Evolutionary conservation across 2,797 vertebrate genomes (phyloP).

Genomic region (Chaenodraco wilsoni): DNA sequence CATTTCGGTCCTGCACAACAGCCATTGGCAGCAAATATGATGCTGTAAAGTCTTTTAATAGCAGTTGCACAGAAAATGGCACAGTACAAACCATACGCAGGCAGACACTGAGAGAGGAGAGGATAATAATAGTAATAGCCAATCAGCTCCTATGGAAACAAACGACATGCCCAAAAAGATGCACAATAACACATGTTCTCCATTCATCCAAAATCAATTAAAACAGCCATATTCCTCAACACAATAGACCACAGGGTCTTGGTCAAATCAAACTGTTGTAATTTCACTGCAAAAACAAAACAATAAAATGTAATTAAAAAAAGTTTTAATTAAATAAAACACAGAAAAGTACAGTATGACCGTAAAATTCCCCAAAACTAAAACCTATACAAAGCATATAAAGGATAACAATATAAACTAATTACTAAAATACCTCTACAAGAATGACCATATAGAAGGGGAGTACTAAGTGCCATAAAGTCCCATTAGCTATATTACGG

Average conservation of each 20-base stretch:
- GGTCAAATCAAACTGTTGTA: not conserved
- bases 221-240: not conserved
- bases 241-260: not conserved
- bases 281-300: not conserved
- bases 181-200: constrained; percentile 30
- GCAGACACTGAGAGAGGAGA: constrained; percentile 35
- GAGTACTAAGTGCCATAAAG: not conserved
- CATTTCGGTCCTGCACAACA: constrained; percentile 35
- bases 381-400: constrained; percentile 13
- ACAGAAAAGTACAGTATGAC: not conserved
- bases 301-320: not conserved
- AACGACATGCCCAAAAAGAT: constrained; percentile 34
- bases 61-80: constrained; percentile 44
- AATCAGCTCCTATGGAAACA: constrained; percentile 44
- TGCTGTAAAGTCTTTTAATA: constrained; percentile 41
- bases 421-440: not conserved
- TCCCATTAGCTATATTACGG: not conserved
- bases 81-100: constrained; percentile 53
- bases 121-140: not conserved
- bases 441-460: not conserved
- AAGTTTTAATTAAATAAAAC: not conserved
- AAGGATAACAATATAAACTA: not conserved
- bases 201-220: constrained; percentile 13
- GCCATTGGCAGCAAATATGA: constrained; percentile 48
- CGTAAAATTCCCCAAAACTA: not conserved